phyloP scores from a whole-genome alignment of 2,797 vertebrate genomes.

The Phataginus tetradactyla region DNA sequence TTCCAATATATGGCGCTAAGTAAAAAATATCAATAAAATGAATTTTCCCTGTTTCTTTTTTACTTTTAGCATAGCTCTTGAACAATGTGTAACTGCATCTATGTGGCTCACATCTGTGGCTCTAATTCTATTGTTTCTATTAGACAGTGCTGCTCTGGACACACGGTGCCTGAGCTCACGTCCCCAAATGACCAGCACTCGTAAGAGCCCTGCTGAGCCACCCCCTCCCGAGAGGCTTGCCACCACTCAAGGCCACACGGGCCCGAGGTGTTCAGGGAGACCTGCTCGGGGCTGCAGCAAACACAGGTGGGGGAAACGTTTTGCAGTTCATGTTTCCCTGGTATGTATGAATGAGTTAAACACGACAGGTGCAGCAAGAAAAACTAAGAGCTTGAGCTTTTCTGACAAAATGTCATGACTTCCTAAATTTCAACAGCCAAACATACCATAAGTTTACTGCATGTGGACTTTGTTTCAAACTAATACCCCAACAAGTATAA shows the following conservation, averaged over 20 bases:
- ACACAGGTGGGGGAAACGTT: neutral
- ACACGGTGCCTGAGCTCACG: neutral
- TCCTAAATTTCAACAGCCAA: neutral
- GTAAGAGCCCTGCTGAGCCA: neutral
- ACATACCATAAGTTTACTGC: neutral
- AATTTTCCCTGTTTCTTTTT: neutral
- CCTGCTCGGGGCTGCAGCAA: neutral
- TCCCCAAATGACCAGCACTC: neutral
- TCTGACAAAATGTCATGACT: neutral
- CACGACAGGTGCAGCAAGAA: neutral
- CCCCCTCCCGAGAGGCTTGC: neutral
- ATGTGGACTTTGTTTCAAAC: neutral
- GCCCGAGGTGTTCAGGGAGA: neutral
- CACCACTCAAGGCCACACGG: neutral
- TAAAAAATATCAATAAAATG: neutral
- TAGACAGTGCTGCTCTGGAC: neutral
- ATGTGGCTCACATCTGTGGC: neutral
- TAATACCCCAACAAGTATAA: neutral
- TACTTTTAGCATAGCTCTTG: neutral
- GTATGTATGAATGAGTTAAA: neutral
- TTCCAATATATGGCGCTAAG: neutral
- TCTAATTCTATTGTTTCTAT: neutral
- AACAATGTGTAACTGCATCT: neutral
- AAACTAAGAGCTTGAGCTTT: neutral
- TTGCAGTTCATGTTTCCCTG: neutral